phyloP scores from a whole-genome alignment of 2,797 vertebrate genomes.

The Dallia pectoralis region DNA sequence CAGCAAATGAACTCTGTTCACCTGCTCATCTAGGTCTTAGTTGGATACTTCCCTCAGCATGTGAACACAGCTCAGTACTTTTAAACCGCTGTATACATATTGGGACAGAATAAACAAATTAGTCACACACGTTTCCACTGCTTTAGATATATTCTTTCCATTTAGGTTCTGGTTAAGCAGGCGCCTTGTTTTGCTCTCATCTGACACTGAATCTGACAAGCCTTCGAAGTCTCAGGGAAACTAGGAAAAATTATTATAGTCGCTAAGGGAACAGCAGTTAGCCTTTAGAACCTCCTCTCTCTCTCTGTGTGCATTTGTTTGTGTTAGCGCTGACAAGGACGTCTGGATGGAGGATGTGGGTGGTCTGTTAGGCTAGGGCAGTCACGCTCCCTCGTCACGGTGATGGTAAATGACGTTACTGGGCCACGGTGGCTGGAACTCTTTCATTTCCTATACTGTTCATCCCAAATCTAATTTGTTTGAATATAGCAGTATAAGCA shows the following conservation, averaged over 20 bases:
- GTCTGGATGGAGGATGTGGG: slow-evolving; percentile 2
- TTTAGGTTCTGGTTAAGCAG: slow-evolving; percentile 35
- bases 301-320: not conserved
- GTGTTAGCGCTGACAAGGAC: not conserved
- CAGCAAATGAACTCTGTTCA: too few relatives aligned
- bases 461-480: not conserved
- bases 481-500: not conserved
- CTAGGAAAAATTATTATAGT: slow-evolving; percentile 45
- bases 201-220: slow-evolving; percentile 49
- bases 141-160: not conserved
- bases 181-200: slow-evolving; percentile 9
- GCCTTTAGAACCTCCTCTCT: not conserved
- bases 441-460: not conserved
- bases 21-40: too few relatives aligned
- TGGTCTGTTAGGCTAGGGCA: not conserved
- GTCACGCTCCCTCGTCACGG: slow-evolving; percentile 1
- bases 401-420: not conserved
- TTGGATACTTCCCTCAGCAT: too few relatives aligned
- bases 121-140: not conserved
- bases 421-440: not conserved
- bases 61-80: too few relatives aligned
- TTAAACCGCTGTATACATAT: not conserved
- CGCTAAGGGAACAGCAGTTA: slow-evolving; percentile 23
- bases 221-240: slow-evolving; percentile 42
- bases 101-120: not conserved